Percentiles rank a stretch among this genome's conserved stretches.
These are phyloP conservation scores for Neogobius melanostomus DNA, from an alignment of 2,113 vertebrate species.

Conservation along the genomic window DNA sequence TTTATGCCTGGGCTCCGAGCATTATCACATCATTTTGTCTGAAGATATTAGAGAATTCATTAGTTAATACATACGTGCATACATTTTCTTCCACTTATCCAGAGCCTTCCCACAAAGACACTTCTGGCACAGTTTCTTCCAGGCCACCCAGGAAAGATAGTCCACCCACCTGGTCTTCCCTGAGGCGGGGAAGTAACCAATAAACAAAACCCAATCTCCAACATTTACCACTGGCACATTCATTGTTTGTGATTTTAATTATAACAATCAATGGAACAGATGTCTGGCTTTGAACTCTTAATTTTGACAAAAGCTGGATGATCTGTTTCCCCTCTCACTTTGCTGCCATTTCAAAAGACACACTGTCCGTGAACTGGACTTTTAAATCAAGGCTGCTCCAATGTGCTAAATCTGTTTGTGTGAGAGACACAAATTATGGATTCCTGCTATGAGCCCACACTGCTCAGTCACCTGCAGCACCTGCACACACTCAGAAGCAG, in stretches of 20 bases:
- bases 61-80: background rate
- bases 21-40: conserved; percentile 1
- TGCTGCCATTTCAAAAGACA: conserved; percentile 51
- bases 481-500: conserved; percentile 23
- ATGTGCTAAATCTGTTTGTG: conserved; percentile 33
- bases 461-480: conserved; percentile 28
- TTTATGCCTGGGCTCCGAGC: background rate
- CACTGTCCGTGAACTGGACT: conserved; percentile 37
- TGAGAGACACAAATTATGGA: conserved; percentile 39
- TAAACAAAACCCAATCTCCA: background rate
- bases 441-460: conserved; percentile 19
- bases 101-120: no score
- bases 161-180: no score
- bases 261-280: conserved; percentile 55
- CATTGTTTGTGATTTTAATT: conserved; percentile 66
- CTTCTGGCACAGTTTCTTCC: no score
- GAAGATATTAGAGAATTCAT: background rate
- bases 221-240: conserved; percentile 5
- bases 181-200: background rate
- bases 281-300: conserved; percentile 57
- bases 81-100: no score
- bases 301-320: conserved; percentile 43
- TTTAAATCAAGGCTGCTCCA: conserved; percentile 31
- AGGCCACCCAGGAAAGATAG: no score
- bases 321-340: conserved; percentile 47